These are phyloP conservation scores for Trichomalopsis sarcophagae DNA, from an alignment of 1,140 invertebrate genomes.

Conservation along the genomic window DNA sequence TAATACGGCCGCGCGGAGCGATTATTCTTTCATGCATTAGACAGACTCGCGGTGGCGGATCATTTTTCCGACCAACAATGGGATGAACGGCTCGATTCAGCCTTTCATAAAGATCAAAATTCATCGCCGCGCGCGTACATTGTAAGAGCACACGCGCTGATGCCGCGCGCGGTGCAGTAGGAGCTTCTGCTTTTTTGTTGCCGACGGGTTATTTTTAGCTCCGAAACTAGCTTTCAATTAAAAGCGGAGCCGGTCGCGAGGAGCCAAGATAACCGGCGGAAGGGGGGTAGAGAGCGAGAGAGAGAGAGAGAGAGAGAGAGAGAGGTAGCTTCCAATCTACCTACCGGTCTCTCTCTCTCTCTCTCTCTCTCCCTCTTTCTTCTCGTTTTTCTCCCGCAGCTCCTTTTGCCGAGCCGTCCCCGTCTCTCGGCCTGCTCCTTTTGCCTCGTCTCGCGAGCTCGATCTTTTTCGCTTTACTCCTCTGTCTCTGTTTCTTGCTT, in stretches of 20 bases:
- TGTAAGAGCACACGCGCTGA: neutral
- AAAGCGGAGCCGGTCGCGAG: conserved; percentile 47
- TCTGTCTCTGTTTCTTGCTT: neutral
- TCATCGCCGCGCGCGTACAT: neutral
- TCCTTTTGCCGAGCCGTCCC: neutral
- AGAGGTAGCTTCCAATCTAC: conserved; percentile 48
- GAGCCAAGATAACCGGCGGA: conserved; percentile 39
- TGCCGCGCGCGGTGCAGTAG: neutral
- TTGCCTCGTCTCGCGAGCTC: neutral
- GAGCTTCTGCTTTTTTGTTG: conserved; percentile 10
- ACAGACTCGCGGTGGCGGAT: conserved; percentile 11
- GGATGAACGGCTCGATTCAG: neutral
- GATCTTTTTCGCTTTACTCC: conserved; percentile 3
- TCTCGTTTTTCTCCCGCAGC: conserved; percentile 16
- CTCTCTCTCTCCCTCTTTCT: conserved; percentile 11
- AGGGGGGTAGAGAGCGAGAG: conserved; percentile 6
- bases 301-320: neutral
- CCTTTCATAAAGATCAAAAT: neutral
- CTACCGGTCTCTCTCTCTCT: conserved; percentile 43
- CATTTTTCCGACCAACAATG: conserved; percentile 29
- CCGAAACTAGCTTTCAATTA: conserved; percentile 54
- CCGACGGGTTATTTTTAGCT: conserved; percentile 39
- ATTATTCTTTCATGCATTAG: conserved; percentile 22
- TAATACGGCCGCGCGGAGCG: neutral
- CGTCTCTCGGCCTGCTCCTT: neutral